These are phyloP conservation scores for Melieria picta DNA, from an alignment of 2,888 invertebrate genomes.

Conservation along the genomic window DNA sequence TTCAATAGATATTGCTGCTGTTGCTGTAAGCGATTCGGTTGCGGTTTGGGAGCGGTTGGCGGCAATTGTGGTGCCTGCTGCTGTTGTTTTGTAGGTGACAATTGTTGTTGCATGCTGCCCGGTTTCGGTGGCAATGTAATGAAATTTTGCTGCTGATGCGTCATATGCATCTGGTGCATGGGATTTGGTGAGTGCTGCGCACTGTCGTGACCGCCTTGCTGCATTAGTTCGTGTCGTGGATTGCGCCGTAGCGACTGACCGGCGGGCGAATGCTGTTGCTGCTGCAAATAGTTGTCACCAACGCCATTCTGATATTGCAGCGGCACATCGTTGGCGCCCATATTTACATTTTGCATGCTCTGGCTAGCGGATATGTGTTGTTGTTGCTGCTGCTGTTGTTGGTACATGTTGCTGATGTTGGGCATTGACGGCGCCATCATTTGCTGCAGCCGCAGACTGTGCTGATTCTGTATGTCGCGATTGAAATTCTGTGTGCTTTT, in stretches of 20 bases:
- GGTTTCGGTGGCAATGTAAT: conserved; percentile 58
- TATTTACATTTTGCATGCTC: conserved; percentile 66
- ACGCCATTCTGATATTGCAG: conserved; percentile 49
- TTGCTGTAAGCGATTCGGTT: conserved; percentile 45
- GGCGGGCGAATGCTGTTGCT: conserved; percentile 47
- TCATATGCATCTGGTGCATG: conserved; percentile 74
- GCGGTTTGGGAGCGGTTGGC: conserved; percentile 47
- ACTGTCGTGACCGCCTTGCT: conserved; percentile 37
- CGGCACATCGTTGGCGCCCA: conserved; percentile 35
- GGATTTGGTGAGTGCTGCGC: conserved; percentile 48
- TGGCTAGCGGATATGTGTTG: conserved; percentile 61
- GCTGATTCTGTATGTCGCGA: conserved; percentile 56
- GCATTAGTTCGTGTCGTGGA: conserved; percentile 47
- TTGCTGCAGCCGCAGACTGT: conserved; percentile 63
- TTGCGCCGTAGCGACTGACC: conserved; percentile 51
- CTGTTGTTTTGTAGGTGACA: conserved; percentile 51
- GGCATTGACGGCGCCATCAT: conserved; percentile 67
- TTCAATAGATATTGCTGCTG: conserved; percentile 39
- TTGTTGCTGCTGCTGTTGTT: conserved; percentile 54
- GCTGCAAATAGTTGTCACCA: conserved; percentile 21
- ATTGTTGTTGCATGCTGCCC: conserved; percentile 46
- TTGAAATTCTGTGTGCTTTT: conserved; percentile 60
- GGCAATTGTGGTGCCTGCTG: conserved; percentile 45
- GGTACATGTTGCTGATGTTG: conserved; percentile 63
- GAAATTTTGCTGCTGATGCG: conserved; percentile 57